Evolutionary conservation across 1,140 invertebrate species (phyloP).

Genomic region (Drosophila lacertosa): DNA sequence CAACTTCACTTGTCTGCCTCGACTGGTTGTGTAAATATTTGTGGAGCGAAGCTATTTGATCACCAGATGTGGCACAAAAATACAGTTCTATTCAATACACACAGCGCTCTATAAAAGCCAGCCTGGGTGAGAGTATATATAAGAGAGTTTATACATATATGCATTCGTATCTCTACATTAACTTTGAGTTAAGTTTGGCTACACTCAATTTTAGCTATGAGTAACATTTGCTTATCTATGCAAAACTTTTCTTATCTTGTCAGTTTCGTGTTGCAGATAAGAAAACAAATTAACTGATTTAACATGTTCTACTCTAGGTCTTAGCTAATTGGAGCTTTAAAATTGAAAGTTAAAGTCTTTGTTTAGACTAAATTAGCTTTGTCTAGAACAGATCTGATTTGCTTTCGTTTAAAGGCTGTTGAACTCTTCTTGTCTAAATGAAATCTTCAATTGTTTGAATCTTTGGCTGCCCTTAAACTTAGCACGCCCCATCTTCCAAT

Average conservation of each 20-base stretch:
- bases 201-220: no score
- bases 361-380: no score
- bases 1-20: constrained; percentile 36
- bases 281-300: neutral
- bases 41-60: constrained; percentile 57
- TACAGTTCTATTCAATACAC: constrained; percentile 38
- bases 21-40: constrained; percentile 65
- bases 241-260: constrained; percentile 22
- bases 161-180: neutral
- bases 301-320: neutral
- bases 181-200: no score
- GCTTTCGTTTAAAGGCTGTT: constrained; percentile 9
- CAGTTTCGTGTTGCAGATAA: constrained; percentile 14
- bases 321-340: no score
- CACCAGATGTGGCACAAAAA: constrained; percentile 68
- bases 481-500: constrained; percentile 10
- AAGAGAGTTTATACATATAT: neutral
- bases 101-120: constrained; percentile 7
- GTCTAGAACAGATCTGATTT: neutral
- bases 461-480: neutral
- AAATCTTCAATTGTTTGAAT: constrained; percentile 1
- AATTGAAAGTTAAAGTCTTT: no score
- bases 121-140: constrained; percentile 13
- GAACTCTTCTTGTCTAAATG: constrained; percentile 11
- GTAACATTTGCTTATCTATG: no score